Evolutionary conservation across 2,888 invertebrate species (phyloP), one percentile per base, ranked within the genome.

Genomic region (Pocota personata): DNA sequence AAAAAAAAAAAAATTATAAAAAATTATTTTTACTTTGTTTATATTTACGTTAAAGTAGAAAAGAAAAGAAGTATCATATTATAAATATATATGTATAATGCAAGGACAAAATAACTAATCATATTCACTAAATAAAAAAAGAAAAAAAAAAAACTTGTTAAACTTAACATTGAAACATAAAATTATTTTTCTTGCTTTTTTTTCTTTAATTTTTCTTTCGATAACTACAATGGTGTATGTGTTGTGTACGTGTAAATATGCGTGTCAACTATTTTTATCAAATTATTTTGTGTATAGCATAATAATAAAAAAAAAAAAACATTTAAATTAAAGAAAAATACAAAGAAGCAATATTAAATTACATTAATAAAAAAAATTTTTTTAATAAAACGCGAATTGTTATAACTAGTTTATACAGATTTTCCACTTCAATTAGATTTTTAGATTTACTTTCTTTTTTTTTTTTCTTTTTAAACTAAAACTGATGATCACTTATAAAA

Each of bases 391-490:
- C 43, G 16, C 52, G 27, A 76, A 72, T 71, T 71, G 30, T 66
- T 86, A 82, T 55, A 72, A 76, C 86, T 86, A 86, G 77, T 86
- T 86, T 86, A 60, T 86, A 86, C 86, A 86, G 7, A 71, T 48
- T 21, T 48, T 57, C 30, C 43, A 32, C 46, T 66, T 67, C 50
- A 73, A 32, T 60, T 64, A 48, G 37, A 60, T 21, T 69, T 77
- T 67, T 46, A 19, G 2, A 37, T 27, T 37, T n/a, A n/a, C n/a
- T 57, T 46, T 69, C 71, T 58, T 66, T 55, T 55, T 52, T 40
- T 37, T 52, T 27, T 52, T 24, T 16, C 60, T 37, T 52, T 62
- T 57, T 76, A 66, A 77, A 82, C 52, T 82, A 77, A 86, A 82
- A 82, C 27, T 48, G 60, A 82, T 48, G 60, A 82, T 82, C 82